These are phyloP conservation scores for Erythrocebus patas DNA, from an alignment of 2,113 vertebrate species.

Conservation along the genomic window DNA sequence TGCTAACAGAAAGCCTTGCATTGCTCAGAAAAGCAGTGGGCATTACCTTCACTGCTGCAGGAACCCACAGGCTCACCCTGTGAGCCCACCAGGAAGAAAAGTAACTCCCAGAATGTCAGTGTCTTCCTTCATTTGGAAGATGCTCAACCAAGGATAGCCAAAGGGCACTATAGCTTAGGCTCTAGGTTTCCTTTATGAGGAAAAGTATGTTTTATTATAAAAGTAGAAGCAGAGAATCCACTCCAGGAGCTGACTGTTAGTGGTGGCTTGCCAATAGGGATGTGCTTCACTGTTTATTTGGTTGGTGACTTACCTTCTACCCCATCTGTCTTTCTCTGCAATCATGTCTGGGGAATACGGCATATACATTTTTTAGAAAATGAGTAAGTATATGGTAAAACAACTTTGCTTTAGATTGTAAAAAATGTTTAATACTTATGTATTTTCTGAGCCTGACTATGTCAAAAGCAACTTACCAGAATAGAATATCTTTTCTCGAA, in stretches of 20 bases:
- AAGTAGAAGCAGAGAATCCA: not conserved
- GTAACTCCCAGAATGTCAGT: not conserved
- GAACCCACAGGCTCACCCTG: not conserved
- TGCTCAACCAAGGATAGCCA: not conserved
- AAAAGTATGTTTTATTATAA: not conserved
- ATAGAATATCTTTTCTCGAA: not conserved
- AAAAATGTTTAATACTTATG: not conserved
- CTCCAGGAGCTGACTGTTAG: not conserved
- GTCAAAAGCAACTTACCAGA: not conserved
- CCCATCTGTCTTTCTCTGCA: not conserved
- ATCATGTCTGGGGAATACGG: not conserved
- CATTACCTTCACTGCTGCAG: not conserved
- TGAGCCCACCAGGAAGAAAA: no score
- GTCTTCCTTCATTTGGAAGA: not conserved
- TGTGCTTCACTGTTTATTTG: not conserved
- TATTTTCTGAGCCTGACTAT: not conserved
- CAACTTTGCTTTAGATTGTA: not conserved
- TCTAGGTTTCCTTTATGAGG: not conserved
- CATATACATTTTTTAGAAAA: not conserved
- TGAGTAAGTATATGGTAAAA: not conserved
- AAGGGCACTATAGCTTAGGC: not conserved
- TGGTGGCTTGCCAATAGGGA: no score
- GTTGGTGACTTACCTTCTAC: not conserved
- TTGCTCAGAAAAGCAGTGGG: not conserved
- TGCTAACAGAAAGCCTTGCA: not conserved